Percentiles rank a stretch among this genome's conserved stretches.
phyloP scores from a whole-genome alignment of 2,797 vertebrate genomes.

The Myoxocephalus aenaeus region DNA sequence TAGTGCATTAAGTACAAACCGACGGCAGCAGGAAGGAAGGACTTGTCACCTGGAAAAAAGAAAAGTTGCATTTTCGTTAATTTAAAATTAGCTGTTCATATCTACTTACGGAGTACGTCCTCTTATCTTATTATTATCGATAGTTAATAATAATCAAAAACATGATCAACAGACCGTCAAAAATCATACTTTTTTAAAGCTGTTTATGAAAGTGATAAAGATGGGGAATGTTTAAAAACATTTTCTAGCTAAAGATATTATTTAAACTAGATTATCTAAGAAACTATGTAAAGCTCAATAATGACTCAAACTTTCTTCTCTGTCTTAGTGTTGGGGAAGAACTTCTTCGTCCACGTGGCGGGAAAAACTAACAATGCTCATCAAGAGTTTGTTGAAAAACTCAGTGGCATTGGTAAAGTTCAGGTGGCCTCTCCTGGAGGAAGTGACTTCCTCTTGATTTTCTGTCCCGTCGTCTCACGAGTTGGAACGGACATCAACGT shows the following conservation, averaged over 20 bases:
- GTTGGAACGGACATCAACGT: conserved; percentile 31
- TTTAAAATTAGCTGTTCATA: too few relatives aligned
- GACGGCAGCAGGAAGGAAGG: too few relatives aligned
- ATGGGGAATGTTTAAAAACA: not conserved
- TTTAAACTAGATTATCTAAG: not conserved
- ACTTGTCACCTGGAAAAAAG: too few relatives aligned
- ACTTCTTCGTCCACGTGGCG: not conserved
- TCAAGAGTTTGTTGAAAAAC: fast-evolving
- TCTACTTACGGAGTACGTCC: too few relatives aligned
- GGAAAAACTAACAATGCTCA: conserved; percentile 24
- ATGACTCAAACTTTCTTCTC: not conserved
- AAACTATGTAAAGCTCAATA: not conserved
- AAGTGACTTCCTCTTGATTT: conserved; percentile 39
- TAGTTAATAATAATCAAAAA: too few relatives aligned
- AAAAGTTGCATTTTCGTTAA: too few relatives aligned
- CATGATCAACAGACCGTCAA: too few relatives aligned
- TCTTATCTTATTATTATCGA: too few relatives aligned
- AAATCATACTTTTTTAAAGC: too few relatives aligned
- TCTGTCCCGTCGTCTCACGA: conserved; percentile 51
- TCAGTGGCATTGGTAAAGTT: fast-evolving
- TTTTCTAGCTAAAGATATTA: not conserved
- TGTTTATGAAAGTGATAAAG: too few relatives aligned
- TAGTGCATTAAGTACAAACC: not conserved
- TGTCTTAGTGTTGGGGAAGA: not conserved
- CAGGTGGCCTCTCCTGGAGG: fast-evolving